Evolutionary conservation across 2,797 vertebrate genomes (phyloP).

Genomic region (Molossus alvarezi): DNA sequence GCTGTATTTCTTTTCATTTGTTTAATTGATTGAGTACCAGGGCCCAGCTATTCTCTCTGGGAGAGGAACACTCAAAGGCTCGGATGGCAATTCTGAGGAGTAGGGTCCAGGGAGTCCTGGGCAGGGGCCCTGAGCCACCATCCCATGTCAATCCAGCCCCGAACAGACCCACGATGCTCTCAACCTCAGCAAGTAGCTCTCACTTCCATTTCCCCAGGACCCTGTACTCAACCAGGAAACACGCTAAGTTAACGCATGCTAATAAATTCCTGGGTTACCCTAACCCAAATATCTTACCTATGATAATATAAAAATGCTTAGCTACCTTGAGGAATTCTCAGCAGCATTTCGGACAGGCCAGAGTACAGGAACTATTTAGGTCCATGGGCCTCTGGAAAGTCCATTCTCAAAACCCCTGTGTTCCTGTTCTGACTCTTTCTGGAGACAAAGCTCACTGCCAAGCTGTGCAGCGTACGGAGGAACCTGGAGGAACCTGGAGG

Average conservation of each 20-base stretch:
- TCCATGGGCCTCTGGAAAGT: neutral
- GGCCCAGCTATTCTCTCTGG: neutral
- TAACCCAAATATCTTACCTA: neutral
- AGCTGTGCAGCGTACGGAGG: fast-evolving
- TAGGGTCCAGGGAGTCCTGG: neutral
- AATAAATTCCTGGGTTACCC: neutral
- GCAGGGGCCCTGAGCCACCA: neutral
- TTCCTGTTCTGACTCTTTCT: neutral
- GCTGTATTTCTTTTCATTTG: neutral
- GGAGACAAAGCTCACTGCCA: neutral
- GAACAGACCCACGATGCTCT: neutral
- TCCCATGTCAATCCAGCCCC: neutral
- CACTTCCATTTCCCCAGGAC: neutral
- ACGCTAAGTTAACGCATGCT: neutral
- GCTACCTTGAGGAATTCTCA: neutral
- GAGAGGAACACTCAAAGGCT: neutral
- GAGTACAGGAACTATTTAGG: neutral
- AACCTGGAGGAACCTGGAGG: too few relatives aligned
- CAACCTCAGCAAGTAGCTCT: neutral
- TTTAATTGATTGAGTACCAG: neutral
- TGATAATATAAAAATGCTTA: neutral
- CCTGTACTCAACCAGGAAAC: neutral
- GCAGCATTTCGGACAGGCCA: neutral
- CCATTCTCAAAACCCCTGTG: neutral
- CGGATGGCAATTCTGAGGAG: neutral